Conservation (phyloP, 2,888 invertebrate species). For the Mechanitis messenoides region DNA sequence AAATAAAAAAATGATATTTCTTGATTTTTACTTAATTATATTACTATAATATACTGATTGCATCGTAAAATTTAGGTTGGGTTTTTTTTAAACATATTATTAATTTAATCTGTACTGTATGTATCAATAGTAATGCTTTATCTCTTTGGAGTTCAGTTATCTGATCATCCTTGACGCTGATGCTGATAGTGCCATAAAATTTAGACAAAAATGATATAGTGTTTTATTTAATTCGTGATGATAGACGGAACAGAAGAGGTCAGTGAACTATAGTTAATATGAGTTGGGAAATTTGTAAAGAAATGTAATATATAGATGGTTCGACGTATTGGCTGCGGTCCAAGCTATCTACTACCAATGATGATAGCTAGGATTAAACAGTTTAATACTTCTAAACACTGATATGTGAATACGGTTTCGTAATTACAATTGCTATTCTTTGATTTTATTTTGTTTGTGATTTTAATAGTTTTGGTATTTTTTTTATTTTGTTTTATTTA, state of each 20-base stretch:
- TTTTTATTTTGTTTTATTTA: too few relatives aligned
- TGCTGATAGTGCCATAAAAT: conserved; percentile 35
- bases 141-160: conserved; percentile 33
- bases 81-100: not conserved
- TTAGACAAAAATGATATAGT: conserved; percentile 20
- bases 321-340: conserved; percentile 32
- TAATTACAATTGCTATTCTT: conserved; percentile 16
- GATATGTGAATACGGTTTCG: conserved; percentile 15
- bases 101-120: conserved; percentile 11
- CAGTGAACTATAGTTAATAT: conserved; percentile 33
- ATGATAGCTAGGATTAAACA: conserved; percentile 20
- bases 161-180: conserved; percentile 41
- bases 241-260: conserved; percentile 43
- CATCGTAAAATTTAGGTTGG: too few relatives aligned
- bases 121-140: conserved; percentile 30
- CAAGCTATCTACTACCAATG: conserved; percentile 29
- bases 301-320: conserved; percentile 23
- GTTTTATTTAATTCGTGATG: conserved; percentile 28
- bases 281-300: conserved; percentile 11
- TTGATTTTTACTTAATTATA: too few relatives aligned
- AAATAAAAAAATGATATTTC: too few relatives aligned
- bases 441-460: too few relatives aligned
- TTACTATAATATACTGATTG: too few relatives aligned
- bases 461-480: too few relatives aligned
- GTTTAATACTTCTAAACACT: conserved; percentile 15